Base-by-base conservation (phyloP, 2,888 invertebrate genomes). In the Maniola hyperantus region DNA sequence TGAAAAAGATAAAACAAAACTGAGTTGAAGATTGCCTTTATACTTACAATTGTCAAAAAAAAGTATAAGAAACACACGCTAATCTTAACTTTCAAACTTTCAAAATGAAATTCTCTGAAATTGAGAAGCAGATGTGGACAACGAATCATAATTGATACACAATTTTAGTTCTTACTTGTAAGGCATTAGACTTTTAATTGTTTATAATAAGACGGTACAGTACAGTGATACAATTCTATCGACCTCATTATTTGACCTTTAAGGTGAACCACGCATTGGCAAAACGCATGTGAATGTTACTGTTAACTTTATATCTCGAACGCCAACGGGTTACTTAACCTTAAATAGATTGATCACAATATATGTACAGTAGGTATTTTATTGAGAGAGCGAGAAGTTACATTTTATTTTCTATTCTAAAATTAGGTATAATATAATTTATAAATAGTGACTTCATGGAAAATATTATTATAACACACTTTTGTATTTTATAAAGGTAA, bases 211-310 rank as follows among this genome's bases (percentile, higher is more conserved):
- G 18, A 48, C 53, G 18, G 36, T 20, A 39, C 44, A 58, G 20
- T 57, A 50, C 18, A 53, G 50, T 68, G 61, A 54, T 65, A 71
- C 67, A 61, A 71, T 68, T 70, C 61, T 66, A 64, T 55, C 63
- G 69, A 67, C 73, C 73, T 72, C 70, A 72, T 71, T 71, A 64
- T 65, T 50, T 71, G 69, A 72, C 72, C 72, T 74, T 71, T 69
- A 69, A 71, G 70, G 70, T 71, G 68, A 71, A 68, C 68, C 68
- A 69, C 61, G 66, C 70, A 64, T 68, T 67, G 63, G 66, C 65
- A 50, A 70, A 69, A 67, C 58, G 53, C 54, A 66, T 71, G 65
- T 65, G 71, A 71, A 71, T 71, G 69, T 73, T 61, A 70, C 51
- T 46, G 66, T 60, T 61, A 55, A 64, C 55, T 67, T 62, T 66